These are phyloP conservation scores for Aphidius gifuensis DNA, from an alignment of 1,140 invertebrate genomes.

Conservation along the genomic window DNA sequence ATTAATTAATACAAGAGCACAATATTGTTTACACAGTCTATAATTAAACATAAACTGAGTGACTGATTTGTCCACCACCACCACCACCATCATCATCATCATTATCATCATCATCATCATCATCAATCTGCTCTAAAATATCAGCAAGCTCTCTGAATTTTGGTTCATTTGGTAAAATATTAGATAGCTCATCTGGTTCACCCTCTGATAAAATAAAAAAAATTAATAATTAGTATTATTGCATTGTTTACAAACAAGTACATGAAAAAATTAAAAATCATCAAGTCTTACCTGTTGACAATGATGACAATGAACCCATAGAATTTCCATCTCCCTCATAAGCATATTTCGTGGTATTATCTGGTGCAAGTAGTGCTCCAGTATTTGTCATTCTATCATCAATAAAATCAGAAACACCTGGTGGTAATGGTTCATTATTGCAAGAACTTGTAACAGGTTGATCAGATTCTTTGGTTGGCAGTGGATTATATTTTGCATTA, in stretches of 20 bases:
- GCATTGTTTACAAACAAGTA: neutral
- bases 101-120: constrained; percentile 35
- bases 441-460: neutral
- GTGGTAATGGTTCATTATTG: constrained; percentile 58
- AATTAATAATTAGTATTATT: neutral
- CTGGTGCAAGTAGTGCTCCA: constrained; percentile 91
- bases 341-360: constrained; percentile 94
- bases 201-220: constrained; percentile 64
- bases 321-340: constrained; percentile 97
- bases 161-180: constrained; percentile 94
- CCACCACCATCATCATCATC: constrained; percentile 56
- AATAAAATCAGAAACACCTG: constrained; percentile 94
- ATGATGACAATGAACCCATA: constrained; percentile 91
- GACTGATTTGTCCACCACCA: too few relatives aligned
- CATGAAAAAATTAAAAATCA: neutral
- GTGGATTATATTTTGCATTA: too few relatives aligned
- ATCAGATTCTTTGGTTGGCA: neutral
- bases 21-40: too few relatives aligned
- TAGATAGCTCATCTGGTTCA: constrained; percentile 94
- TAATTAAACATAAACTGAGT: too few relatives aligned
- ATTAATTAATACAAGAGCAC: too few relatives aligned
- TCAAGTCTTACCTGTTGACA: constrained; percentile 76
- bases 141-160: constrained; percentile 95
- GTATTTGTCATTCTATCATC: constrained; percentile 93
- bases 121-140: constrained; percentile 87